phyloP scores from a whole-genome alignment of 2,888 invertebrate genomes.

The Allophyes oxyacanthae region DNA sequence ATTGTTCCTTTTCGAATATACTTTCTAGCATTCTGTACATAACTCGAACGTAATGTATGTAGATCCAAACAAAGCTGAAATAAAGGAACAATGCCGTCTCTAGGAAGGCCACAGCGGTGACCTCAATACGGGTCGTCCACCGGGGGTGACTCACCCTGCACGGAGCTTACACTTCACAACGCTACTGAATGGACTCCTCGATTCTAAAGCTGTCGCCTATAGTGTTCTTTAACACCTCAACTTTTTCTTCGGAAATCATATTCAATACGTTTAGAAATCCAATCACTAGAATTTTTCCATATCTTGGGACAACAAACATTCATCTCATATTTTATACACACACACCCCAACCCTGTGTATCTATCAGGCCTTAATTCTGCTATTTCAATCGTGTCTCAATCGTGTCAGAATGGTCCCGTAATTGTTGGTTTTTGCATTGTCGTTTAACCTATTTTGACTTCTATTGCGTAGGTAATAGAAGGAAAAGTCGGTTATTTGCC shows the following conservation, averaged over 20 bases:
- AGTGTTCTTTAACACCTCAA: background rate
- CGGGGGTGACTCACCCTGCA: slow-evolving; percentile 60
- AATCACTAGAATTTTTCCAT: too few relatives aligned
- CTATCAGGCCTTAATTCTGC: too few relatives aligned
- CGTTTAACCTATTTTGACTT: too few relatives aligned
- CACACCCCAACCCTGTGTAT: too few relatives aligned
- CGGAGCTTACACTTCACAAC: slow-evolving; percentile 29
- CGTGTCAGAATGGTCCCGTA: too few relatives aligned
- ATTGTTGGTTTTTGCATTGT: too few relatives aligned
- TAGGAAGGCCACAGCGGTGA: slow-evolving; percentile 59
- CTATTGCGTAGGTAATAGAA: too few relatives aligned
- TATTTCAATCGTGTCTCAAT: too few relatives aligned
- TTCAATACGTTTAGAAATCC: too few relatives aligned
- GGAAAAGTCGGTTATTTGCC: too few relatives aligned
- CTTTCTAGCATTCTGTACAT: background rate
- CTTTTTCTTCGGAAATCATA: background rate
- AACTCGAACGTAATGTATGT: slow-evolving; percentile 9
- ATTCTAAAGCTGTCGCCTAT: slow-evolving; percentile 28
- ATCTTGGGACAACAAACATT: too few relatives aligned
- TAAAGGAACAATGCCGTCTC: slow-evolving; percentile 52
- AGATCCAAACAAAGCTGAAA: slow-evolving; percentile 36
- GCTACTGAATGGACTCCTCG: slow-evolving; percentile 48
- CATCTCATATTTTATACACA: too few relatives aligned
- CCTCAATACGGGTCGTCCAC: slow-evolving; percentile 56
- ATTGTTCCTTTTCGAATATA: slow-evolving; percentile 1